These are phyloP conservation scores for Pedionomus torquatus DNA, from an alignment of 2,113 vertebrate species.

Conservation along the genomic window DNA sequence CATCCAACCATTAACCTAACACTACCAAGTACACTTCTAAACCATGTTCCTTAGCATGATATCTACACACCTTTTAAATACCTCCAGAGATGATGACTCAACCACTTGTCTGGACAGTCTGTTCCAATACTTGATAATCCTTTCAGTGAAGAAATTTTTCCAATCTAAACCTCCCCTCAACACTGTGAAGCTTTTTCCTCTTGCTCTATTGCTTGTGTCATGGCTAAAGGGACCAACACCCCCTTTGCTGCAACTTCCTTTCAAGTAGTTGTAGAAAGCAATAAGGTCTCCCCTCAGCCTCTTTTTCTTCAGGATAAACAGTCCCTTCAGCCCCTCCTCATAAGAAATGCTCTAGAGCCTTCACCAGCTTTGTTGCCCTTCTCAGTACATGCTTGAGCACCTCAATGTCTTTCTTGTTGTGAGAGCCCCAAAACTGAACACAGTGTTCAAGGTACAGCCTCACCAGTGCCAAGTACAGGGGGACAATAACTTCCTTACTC, in stretches of 20 bases:
- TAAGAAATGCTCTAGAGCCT: not conserved
- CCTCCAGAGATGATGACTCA: not conserved
- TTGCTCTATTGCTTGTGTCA: accelerated
- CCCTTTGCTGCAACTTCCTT: too few relatives aligned
- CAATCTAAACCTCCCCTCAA: not conserved
- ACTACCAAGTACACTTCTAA: not conserved
- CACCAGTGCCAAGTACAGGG: accelerated
- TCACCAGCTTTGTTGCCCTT: not conserved
- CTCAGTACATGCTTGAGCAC: accelerated
- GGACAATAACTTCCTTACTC: not conserved
- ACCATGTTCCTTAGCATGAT: not conserved
- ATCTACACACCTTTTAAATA: not conserved
- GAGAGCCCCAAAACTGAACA: not conserved
- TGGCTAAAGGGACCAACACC: not conserved
- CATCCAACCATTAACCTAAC: not conserved
- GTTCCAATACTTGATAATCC: not conserved
- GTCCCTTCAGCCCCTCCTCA: not conserved
- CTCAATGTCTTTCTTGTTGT: not conserved
- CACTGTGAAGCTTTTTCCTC: accelerated
- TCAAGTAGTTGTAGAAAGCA: accelerated
- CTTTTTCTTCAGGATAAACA: not conserved
- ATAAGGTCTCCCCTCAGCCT: not conserved
- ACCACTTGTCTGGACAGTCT: not conserved
- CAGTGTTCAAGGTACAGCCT: accelerated
- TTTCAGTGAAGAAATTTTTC: not conserved